phyloP scores from a whole-genome alignment of 2,113 vertebrate species.

The Maylandia zebra region DNA sequence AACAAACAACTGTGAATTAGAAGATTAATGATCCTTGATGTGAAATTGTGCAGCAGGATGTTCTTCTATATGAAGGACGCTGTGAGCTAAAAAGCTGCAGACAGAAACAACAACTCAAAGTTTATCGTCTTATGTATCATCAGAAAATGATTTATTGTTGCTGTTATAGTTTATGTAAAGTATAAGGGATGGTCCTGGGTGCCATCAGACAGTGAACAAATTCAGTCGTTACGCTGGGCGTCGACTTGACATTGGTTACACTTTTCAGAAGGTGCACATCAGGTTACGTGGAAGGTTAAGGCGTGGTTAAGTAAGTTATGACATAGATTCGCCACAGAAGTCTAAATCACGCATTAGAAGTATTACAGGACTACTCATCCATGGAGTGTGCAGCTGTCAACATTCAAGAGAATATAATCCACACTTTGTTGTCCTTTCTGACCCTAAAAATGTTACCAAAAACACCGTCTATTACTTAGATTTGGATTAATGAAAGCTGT shows the following conservation, averaged over 20 bases:
- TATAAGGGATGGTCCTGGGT: background rate
- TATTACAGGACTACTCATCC: background rate
- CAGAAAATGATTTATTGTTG: background rate
- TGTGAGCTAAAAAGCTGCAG: background rate
- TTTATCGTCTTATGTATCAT: background rate
- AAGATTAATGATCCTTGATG: background rate
- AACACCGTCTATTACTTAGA: background rate
- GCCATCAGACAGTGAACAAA: background rate
- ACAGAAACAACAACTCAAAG: background rate
- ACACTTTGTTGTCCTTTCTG: background rate
- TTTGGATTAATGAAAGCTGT: background rate
- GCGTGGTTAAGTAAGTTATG: background rate
- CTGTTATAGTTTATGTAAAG: background rate
- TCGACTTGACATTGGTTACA: background rate
- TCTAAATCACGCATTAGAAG: background rate
- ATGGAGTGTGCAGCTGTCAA: background rate
- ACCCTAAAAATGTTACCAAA: background rate
- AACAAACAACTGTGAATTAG: background rate
- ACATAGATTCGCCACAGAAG: background rate
- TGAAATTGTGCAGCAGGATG: background rate
- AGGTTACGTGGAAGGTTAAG: background rate
- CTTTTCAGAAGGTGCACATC: background rate
- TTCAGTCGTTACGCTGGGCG: background rate
- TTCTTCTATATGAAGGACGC: background rate
- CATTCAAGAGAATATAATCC: accelerated